Conservation (phyloP, 2,888 invertebrate species). For the Carpatolechia fugitivella region DNA sequence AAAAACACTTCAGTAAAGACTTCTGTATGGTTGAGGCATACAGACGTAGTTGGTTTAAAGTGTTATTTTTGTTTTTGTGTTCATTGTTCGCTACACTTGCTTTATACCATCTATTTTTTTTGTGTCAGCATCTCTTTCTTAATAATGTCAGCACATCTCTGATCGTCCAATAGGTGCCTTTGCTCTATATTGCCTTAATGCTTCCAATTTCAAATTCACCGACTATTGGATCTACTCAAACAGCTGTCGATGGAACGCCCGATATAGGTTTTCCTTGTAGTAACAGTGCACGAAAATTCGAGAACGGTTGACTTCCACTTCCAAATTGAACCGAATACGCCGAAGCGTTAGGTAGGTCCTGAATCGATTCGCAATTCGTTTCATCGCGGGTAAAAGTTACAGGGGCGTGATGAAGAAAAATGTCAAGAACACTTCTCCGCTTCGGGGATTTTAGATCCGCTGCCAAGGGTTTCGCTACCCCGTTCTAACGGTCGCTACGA, state of each 20-base stretch:
- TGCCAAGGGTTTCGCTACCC: not conserved
- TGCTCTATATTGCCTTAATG: no score
- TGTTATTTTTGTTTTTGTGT: no score
- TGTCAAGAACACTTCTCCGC: conserved; percentile 17
- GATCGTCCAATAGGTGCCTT: no score
- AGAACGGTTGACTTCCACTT: conserved; percentile 5
- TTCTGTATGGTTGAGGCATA: no score
- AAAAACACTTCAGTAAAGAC: no score
- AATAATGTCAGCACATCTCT: no score
- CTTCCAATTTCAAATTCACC: not conserved
- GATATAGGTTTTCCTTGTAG: not conserved
- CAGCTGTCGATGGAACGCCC: not conserved
- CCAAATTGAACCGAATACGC: conserved; percentile 6
- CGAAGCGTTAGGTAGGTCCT: not conserved
- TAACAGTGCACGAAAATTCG: not conserved
- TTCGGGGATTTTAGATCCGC: not conserved
- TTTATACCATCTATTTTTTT: no score
- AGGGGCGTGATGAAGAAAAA: conserved; percentile 17
- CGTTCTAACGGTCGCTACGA: not conserved
- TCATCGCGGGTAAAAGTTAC: conserved; percentile 13
- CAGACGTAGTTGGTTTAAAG: no score
- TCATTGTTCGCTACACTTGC: no score
- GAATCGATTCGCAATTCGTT: conserved; percentile 18
- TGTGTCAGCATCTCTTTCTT: no score
- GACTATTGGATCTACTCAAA: not conserved